phyloP scores from a whole-genome alignment of 2,797 vertebrate genomes.

The Erithacus rubecula region DNA sequence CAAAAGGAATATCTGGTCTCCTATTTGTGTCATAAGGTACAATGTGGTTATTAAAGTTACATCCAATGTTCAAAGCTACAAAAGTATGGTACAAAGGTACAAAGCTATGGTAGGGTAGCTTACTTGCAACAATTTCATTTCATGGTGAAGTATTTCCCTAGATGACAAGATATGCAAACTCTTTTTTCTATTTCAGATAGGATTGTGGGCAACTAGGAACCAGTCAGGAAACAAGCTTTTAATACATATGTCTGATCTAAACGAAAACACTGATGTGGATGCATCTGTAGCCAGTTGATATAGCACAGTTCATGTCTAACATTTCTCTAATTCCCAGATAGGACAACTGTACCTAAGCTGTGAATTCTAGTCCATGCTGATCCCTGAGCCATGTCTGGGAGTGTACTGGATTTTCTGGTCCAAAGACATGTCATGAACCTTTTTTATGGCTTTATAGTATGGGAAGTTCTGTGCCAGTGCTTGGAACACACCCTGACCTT shows the following conservation, averaged over 20 bases:
- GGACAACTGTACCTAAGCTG: background rate
- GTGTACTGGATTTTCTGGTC: background rate
- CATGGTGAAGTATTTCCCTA: background rate
- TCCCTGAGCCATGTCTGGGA: background rate
- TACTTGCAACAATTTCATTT: background rate
- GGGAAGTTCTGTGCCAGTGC: background rate
- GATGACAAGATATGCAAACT: background rate
- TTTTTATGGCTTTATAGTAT: background rate
- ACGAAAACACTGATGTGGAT: background rate
- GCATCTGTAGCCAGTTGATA: background rate
- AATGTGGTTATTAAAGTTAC: background rate
- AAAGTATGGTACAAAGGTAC: too few relatives aligned
- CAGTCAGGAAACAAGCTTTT: background rate
- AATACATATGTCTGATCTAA: background rate
- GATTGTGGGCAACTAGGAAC: background rate
- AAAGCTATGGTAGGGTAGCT: background rate
- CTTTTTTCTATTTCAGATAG: background rate
- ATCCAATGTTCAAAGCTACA: background rate
- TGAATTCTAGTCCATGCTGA: background rate
- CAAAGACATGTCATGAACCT: background rate
- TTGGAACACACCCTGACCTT: background rate
- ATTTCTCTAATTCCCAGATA: background rate
- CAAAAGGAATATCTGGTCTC: background rate
- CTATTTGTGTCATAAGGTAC: background rate
- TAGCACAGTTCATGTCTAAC: background rate